Percentiles rank a stretch among this genome's conserved stretches.
Conservation (phyloP, 1,140 invertebrate species). For the Daktulosphaira vitifoliae region DNA sequence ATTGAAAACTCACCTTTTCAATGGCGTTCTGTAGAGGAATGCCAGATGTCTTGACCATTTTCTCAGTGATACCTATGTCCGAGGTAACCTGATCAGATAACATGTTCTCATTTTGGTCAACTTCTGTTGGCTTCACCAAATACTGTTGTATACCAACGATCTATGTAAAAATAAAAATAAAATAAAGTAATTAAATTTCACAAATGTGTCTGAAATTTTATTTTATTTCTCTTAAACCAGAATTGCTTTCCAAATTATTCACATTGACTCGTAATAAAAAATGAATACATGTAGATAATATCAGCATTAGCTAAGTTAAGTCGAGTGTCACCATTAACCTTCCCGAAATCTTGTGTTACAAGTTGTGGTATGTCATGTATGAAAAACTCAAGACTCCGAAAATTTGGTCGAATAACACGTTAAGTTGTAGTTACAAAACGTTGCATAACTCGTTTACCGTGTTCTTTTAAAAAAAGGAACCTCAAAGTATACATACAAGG, state of each 20-base stretch:
- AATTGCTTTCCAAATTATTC: too few relatives aligned
- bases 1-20: slow-evolving; percentile 49
- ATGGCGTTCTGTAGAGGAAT: slow-evolving; percentile 55
- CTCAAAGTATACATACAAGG: too few relatives aligned
- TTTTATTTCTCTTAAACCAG: too few relatives aligned
- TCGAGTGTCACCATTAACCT: slow-evolving; percentile 14
- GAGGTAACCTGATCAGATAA: slow-evolving; percentile 57
- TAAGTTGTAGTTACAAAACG: too few relatives aligned
- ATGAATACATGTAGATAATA: too few relatives aligned
- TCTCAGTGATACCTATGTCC: slow-evolving; percentile 57
- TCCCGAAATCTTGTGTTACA: neutral
- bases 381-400: neutral
- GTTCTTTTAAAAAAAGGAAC: too few relatives aligned
- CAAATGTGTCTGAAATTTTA: too few relatives aligned
- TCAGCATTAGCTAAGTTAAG: too few relatives aligned
- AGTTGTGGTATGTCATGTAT: neutral
- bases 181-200: neutral
- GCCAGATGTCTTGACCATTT: slow-evolving; percentile 54
- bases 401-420: neutral
- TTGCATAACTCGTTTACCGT: too few relatives aligned
- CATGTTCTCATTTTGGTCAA: slow-evolving; percentile 58
- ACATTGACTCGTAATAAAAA: too few relatives aligned
- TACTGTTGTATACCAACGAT: slow-evolving; percentile 57
- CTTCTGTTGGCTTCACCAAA: slow-evolving; percentile 57
- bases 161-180: slow-evolving; percentile 44